Conservation (phyloP, 2,888 invertebrate genomes). For the Zaprionus obscuricornis region DNA sequence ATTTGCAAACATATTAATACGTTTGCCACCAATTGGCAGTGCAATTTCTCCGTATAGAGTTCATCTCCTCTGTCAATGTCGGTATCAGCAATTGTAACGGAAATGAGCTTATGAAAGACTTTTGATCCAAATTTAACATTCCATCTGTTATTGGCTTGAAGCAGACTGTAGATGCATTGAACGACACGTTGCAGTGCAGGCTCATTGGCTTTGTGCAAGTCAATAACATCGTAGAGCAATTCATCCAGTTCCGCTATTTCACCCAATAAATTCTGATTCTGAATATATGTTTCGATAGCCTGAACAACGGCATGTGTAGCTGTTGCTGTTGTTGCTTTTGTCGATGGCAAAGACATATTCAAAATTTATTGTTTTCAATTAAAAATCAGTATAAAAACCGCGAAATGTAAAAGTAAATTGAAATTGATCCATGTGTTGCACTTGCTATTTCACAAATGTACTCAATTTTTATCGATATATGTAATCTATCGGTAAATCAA, state of each 20-base stretch:
- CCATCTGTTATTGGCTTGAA: slow-evolving; percentile 51
- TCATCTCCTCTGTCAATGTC: too few species aligned
- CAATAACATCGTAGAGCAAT: slow-evolving; percentile 55
- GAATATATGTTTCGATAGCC: slow-evolving; percentile 61
- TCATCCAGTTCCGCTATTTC: slow-evolving; percentile 69
- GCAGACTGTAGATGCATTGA: slow-evolving; percentile 57
- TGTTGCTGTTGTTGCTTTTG: slow-evolving; percentile 53
- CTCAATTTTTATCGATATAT: slow-evolving; percentile 15
- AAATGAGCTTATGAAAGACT: slow-evolving; percentile 64
- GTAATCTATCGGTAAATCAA: too few species aligned
- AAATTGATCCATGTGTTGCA: slow-evolving; percentile 1
- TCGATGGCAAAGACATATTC: slow-evolving; percentile 52
- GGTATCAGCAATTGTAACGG: slow-evolving; percentile 53
- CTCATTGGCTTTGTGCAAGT: slow-evolving; percentile 51
- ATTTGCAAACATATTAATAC: slow-evolving; percentile 67
- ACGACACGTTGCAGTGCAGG: slow-evolving; percentile 54
- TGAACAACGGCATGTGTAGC: slow-evolving; percentile 65
- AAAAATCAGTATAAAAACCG: neutral
- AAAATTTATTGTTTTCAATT: neutral
- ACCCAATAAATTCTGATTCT: slow-evolving; percentile 66
- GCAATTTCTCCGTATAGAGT: neutral
- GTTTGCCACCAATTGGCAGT: slow-evolving; percentile 56
- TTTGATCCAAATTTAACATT: slow-evolving; percentile 66
- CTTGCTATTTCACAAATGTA: slow-evolving; percentile 33
- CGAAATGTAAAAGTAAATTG: neutral